These are phyloP conservation scores for Pterostichus niger DNA, from an alignment of 2,888 invertebrate species.

Conservation along the genomic window DNA sequence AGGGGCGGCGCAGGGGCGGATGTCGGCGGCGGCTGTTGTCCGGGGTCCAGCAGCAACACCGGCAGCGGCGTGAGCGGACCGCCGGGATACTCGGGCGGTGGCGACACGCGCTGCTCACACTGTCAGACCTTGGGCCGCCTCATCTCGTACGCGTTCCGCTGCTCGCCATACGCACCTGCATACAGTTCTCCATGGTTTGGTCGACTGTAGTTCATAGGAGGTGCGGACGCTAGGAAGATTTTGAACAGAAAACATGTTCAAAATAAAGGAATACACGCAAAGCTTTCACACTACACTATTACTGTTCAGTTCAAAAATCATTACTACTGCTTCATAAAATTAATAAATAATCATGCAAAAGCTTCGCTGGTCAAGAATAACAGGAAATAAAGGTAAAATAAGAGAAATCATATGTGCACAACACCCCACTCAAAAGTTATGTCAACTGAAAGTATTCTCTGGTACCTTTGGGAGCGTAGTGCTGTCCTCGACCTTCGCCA, in stretches of 20 bases:
- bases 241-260: constrained; percentile 65
- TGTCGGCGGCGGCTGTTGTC: constrained; percentile 12
- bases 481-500: constrained; percentile 86
- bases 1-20: constrained; percentile 27
- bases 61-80: constrained; percentile 73
- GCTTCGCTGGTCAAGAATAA: constrained; percentile 40
- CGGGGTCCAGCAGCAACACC: constrained; percentile 27
- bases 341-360: constrained; percentile 31
- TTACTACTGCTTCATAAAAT: neutral
- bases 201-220: constrained; percentile 73
- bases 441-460: constrained; percentile 35
- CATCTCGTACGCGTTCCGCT: constrained; percentile 82
- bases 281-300: constrained; percentile 53
- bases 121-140: constrained; percentile 84
- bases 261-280: constrained; percentile 56
- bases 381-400: constrained; percentile 35
- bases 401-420: constrained; percentile 17
- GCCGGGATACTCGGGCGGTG: constrained; percentile 77
- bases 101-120: constrained; percentile 74
- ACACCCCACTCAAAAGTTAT: neutral
- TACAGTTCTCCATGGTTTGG: constrained; percentile 82
- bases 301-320: neutral
- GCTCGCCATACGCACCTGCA: constrained; percentile 85
- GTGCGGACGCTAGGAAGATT: constrained; percentile 75
- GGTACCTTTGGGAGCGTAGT: constrained; percentile 86